These are phyloP conservation scores for Prochilodus magdalenae DNA, from an alignment of 2,113 vertebrate species.

Conservation along the genomic window DNA sequence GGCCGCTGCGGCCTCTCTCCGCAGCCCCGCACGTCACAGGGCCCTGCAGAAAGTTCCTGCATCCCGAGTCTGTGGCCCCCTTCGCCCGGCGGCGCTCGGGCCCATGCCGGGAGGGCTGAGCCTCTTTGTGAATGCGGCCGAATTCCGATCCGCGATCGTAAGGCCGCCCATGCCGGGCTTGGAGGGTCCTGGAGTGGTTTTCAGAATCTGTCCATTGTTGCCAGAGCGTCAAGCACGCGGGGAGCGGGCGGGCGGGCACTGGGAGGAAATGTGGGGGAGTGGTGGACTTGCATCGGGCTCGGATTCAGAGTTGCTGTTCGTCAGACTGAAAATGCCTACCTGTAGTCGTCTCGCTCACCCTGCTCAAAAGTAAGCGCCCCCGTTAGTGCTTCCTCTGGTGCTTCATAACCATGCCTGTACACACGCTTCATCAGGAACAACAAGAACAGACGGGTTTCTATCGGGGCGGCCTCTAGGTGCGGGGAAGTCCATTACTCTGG, in stretches of 20 bases:
- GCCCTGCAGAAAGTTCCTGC: background rate
- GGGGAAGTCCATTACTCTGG: background rate
- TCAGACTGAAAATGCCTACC: background rate
- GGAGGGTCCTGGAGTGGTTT: conserved; percentile 70
- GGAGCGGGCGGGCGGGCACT: background rate
- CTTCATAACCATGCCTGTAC: background rate
- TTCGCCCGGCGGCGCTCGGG: background rate
- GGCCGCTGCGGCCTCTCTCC: background rate
- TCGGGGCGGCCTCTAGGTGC: background rate
- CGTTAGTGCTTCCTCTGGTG: conserved; percentile 8
- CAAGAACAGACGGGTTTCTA: too few species aligned
- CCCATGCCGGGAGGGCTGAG: conserved; percentile 46
- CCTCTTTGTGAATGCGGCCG: conserved; percentile 62
- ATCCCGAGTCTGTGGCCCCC: background rate
- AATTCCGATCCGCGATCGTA: conserved; percentile 72
- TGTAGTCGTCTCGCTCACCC: background rate
- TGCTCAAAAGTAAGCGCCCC: background rate
- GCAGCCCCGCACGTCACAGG: background rate
- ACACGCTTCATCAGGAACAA: too few species aligned
- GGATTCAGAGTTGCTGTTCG: conserved; percentile 48
- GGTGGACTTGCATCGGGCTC: conserved; percentile 22
- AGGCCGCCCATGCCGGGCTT: conserved; percentile 62
- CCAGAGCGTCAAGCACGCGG: background rate
- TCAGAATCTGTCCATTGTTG: conserved; percentile 30
- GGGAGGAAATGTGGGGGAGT: background rate